Evolutionary conservation across 2,888 invertebrate species (phyloP), one percentile per base, ranked within the genome.

Genomic region (Leptopterna dolabrata): DNA sequence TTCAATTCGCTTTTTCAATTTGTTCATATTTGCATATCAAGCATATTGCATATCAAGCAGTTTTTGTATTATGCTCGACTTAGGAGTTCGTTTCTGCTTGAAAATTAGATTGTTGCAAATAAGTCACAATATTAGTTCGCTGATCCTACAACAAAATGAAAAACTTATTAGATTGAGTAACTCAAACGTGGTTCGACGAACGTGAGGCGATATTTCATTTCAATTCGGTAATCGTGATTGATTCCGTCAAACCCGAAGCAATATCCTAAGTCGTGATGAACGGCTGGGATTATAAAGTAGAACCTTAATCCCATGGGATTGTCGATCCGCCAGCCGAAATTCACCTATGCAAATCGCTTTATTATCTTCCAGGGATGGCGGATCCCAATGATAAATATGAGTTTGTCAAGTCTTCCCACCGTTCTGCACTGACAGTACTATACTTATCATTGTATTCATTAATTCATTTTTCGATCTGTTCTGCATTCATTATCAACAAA

Each of bases 401-500:
- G 24, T 63, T 63, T 63, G 63, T 63, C 63, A 63, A 19, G 24
- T 24, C 63, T 11, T 24, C 63, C 63, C 63, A 63, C 63, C 6
- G 63, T 24, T 9, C 63, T 11, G 24, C 11, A 63, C 19, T 63
- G 63, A 19, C 63, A 63, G 63, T 63, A 4, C 63, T 63, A 63
- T 63, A 63, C 24, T 63, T 63, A 63, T 63, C 63, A 63, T 63
- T 63, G 63, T 63, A 63, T 63, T 63, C 63, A 63, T 63, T 63
- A 63, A 63, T 63, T 63, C 63, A 24, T 24, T 63, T n/a, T 63
- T 19, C 63, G 24, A 63, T 63, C 24, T 24, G 63, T 24, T 63
- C n/a, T 63, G 63, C 19, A 63, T 63, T 24, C 63, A 63, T 11
- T 24, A 63, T 24, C 63, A 27, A 24, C 63, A 9, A 19, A 27